Conservation (phyloP, 2,888 invertebrate species). For the Anticlea derivata region DNA sequence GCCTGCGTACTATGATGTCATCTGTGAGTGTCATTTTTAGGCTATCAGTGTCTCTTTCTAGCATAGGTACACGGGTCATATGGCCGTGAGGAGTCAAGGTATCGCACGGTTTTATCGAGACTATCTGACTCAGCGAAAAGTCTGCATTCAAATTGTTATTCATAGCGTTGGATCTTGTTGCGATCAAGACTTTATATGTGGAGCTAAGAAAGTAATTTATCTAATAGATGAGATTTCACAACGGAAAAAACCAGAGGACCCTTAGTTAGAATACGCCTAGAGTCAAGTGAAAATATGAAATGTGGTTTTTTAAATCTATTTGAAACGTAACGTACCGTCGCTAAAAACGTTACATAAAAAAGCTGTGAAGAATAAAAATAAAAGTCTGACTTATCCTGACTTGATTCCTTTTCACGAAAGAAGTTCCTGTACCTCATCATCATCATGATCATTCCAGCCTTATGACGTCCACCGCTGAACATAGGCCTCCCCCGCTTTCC, state of each 20-base stretch:
- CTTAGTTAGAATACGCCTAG: background rate
- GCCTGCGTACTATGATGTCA: background rate
- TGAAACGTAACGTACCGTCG: too few species aligned
- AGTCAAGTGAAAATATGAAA: background rate
- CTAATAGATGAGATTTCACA: background rate
- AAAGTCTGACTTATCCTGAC: too few species aligned
- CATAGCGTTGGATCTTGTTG: conserved; percentile 17
- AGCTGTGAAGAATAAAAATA: too few species aligned
- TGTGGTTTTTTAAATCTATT: too few species aligned
- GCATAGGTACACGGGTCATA: conserved; percentile 30
- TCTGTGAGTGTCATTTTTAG: conserved; percentile 48
- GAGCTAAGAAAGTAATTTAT: conserved; percentile 8
- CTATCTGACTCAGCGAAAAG: conserved; percentile 33
- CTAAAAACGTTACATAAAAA: too few species aligned
- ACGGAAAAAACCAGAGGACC: too few species aligned
- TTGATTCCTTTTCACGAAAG: too few species aligned
- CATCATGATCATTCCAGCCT: too few species aligned
- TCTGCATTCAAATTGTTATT: conserved; percentile 22
- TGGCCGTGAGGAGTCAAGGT: conserved; percentile 35
- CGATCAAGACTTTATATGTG: conserved; percentile 11
- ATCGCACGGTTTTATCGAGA: conserved; percentile 31
- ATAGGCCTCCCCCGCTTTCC: too few species aligned
- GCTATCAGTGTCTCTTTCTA: conserved; percentile 51
- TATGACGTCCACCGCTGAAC: too few species aligned
- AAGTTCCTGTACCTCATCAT: too few species aligned